These are phyloP conservation scores for Zelleria hepariella DNA, from an alignment of 2,888 invertebrate species.

Conservation along the genomic window DNA sequence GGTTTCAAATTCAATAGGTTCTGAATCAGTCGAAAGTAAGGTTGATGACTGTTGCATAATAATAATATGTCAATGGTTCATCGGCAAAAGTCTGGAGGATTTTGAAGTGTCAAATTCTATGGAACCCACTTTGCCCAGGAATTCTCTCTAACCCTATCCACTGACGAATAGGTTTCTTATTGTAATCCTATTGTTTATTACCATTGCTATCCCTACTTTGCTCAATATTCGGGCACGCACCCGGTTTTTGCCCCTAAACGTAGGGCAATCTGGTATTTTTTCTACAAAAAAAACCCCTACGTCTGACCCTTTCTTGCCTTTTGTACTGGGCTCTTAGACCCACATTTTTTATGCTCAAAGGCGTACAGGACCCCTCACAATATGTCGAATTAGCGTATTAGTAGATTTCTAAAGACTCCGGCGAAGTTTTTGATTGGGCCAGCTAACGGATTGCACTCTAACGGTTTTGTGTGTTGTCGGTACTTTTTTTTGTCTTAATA, in stretches of 20 bases:
- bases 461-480: conserved; percentile 41
- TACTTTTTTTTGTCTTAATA: conserved; percentile 28
- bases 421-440: conserved; percentile 69
- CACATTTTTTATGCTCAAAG: conserved; percentile 50
- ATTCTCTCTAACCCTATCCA: too few relatives aligned
- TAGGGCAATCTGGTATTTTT: conserved; percentile 68
- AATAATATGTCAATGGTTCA: too few relatives aligned
- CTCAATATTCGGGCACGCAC: conserved; percentile 58
- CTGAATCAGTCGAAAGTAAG: too few relatives aligned
- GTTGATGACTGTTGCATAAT: too few relatives aligned
- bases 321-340: conserved; percentile 41
- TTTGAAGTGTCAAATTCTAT: too few relatives aligned
- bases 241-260: conserved; percentile 65
- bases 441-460: conserved; percentile 61
- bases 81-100: too few relatives aligned
- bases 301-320: conserved; percentile 71
- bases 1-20: too few relatives aligned
- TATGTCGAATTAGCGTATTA: conserved; percentile 70
- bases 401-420: conserved; percentile 61
- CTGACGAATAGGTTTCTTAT: neutral
- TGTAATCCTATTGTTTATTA: conserved; percentile 12
- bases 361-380: conserved; percentile 52
- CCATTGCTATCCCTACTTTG: conserved; percentile 30
- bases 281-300: conserved; percentile 61
- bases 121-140: too few relatives aligned